Evolutionary conservation across 2,113 vertebrate genomes (phyloP).

Genomic region (Capreolus pygargus): DNA sequence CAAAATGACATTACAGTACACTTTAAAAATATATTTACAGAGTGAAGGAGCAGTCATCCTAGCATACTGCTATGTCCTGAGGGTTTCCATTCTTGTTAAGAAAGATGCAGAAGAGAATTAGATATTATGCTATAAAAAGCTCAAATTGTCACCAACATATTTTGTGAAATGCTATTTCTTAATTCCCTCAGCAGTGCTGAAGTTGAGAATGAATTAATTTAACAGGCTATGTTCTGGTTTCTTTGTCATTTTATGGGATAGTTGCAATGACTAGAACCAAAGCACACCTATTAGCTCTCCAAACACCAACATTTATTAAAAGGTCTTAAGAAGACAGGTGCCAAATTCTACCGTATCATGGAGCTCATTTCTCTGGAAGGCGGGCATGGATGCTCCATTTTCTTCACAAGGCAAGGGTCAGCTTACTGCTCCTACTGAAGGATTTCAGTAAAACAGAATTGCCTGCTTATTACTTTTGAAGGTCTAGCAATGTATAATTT

Average conservation of each 20-base stretch:
- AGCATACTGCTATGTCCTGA: constrained; percentile 31
- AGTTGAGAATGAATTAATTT: background rate
- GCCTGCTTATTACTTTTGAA: background rate
- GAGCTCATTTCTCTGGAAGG: background rate
- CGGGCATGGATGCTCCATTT: background rate
- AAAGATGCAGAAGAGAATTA: constrained; percentile 27
- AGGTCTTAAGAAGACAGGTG: background rate
- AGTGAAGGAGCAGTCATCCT: constrained; percentile 50
- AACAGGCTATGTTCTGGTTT: background rate
- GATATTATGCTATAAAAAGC: constrained; percentile 14
- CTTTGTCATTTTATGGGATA: background rate
- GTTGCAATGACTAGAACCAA: background rate
- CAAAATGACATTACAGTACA: constrained; percentile 70
- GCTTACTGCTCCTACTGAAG: background rate
- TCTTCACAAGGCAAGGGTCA: background rate
- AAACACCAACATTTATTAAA: background rate
- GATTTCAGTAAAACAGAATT: background rate
- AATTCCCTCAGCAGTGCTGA: background rate
- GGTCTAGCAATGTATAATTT: background rate
- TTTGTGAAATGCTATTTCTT: background rate
- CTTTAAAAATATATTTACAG: constrained; percentile 66
- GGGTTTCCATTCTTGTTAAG: constrained; percentile 37
- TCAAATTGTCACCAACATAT: constrained; percentile 36
- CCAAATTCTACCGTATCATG: background rate
- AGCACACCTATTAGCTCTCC: background rate